Evolutionary conservation across 2,888 invertebrate species (phyloP).

Genomic region (Coecobrya sp.): DNA sequence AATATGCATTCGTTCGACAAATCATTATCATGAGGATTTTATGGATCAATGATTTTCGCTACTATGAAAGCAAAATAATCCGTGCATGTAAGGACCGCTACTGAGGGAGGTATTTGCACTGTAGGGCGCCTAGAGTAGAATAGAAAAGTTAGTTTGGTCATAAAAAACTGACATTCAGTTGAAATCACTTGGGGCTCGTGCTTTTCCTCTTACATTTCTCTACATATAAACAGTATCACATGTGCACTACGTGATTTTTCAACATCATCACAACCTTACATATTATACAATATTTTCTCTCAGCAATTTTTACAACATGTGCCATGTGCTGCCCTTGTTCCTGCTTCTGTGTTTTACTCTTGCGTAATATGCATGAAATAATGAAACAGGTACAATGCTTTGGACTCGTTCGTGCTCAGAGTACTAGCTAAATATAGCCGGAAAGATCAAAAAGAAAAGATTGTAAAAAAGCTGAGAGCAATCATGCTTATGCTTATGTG

Average conservation of each 20-base stretch:
- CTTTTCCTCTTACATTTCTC: conserved; percentile 9
- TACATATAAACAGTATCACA: conserved; percentile 16
- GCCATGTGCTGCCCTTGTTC: neutral
- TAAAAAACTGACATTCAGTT: conserved; percentile 65
- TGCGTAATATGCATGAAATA: conserved; percentile 26
- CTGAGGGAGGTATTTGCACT: neutral
- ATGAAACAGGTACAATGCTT: neutral
- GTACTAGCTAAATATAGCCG: neutral
- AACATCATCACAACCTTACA: neutral
- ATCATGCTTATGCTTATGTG: neutral
- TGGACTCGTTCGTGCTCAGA: no score
- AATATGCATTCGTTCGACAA: neutral
- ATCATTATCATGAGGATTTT: conserved; percentile 58
- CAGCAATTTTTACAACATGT: neutral
- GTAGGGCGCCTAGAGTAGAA: neutral
- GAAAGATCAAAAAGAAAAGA: conserved; percentile 7
- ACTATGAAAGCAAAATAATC: neutral
- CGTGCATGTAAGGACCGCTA: neutral
- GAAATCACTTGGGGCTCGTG: conserved; percentile 29
- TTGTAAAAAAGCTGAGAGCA: neutral
- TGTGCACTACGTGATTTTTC: conserved; percentile 58
- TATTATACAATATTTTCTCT: conserved; percentile 35
- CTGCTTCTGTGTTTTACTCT: neutral
- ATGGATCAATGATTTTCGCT: conserved; percentile 65
- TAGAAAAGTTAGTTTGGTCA: conserved; percentile 49